Evolutionary conservation across 2,797 vertebrate species (phyloP).

Genomic region (Crocidura indochinensis): DNA sequence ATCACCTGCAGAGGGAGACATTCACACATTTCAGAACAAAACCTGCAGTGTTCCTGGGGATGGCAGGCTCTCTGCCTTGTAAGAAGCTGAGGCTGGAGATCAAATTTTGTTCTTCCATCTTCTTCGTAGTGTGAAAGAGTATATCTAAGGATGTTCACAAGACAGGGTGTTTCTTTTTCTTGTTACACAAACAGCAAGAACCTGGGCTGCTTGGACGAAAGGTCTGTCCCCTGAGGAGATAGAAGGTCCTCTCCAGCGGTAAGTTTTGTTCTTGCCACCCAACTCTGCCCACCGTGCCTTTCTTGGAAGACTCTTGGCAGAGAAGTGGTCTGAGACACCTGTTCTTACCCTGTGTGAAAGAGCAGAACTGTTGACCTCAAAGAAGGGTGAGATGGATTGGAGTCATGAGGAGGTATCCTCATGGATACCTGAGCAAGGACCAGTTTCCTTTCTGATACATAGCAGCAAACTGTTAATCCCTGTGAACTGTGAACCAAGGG

Average conservation of each 20-base stretch:
- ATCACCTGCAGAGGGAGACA: conserved; percentile 89
- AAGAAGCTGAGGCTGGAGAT: not conserved
- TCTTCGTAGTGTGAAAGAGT: not conserved
- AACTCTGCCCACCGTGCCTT: conserved; percentile 86
- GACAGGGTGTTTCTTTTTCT: conserved; percentile 83
- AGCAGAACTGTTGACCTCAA: conserved; percentile 71
- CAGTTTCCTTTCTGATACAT: not conserved
- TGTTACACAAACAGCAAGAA: conserved; percentile 71
- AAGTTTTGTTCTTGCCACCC: conserved; percentile 90
- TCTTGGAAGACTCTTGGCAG: conserved; percentile 89
- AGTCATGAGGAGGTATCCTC: not conserved
- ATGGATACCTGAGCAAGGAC: conserved; percentile 73
- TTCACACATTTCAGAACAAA: conserved; percentile 74
- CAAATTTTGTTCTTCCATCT: not conserved
- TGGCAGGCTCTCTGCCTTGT: not conserved
- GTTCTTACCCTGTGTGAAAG: conserved; percentile 86
- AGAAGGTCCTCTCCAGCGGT: conserved; percentile 87
- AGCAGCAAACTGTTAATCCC: rapidly evolving
- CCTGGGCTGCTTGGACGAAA: not conserved
- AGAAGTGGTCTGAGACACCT: conserved; percentile 86
- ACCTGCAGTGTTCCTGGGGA: not conserved
- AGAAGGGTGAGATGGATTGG: too few species aligned
- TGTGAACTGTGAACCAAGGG: not conserved
- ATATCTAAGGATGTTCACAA: conserved; percentile 46
- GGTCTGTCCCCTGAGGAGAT: not conserved